phyloP scores from a whole-genome alignment of 1,140 invertebrate species.

The Ericerus pela region DNA sequence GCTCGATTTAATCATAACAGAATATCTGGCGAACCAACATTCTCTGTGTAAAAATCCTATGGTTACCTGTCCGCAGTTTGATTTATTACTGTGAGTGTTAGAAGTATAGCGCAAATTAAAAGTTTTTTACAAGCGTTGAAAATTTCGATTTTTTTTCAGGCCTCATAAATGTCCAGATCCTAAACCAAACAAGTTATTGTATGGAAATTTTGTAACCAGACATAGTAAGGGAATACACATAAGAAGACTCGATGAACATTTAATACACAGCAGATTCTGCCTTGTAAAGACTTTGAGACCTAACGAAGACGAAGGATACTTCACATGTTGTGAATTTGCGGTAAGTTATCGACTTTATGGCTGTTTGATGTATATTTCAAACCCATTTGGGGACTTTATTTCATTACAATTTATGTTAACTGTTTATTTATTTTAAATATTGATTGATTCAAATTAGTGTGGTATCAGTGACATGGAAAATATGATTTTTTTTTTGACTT shows the following conservation, averaged over 20 bases:
- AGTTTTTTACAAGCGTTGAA: conserved; percentile 6
- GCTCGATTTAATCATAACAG: conserved; percentile 83
- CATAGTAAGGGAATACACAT: conserved; percentile 39
- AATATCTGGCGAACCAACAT: conserved; percentile 90
- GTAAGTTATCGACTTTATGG: too few relatives aligned
- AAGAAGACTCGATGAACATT: conserved; percentile 52
- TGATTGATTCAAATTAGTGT: too few relatives aligned
- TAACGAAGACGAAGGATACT: conserved; percentile 57
- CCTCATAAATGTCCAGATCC: conserved; percentile 89
- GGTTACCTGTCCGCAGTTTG: conserved; percentile 79
- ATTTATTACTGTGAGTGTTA: conserved; percentile 56
- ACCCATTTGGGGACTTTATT: too few relatives aligned
- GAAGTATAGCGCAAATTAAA: neutral
- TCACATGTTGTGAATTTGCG: conserved; percentile 65
- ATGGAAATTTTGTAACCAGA: conserved; percentile 53
- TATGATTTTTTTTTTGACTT: too few relatives aligned
- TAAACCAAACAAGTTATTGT: conserved; percentile 48
- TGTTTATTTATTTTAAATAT: too few relatives aligned
- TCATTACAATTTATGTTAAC: too few relatives aligned
- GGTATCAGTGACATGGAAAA: too few relatives aligned
- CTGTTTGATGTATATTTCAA: too few relatives aligned
- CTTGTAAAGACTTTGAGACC: conserved; percentile 66
- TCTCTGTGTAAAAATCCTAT: conserved; percentile 84
- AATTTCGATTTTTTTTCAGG: conserved; percentile 32
- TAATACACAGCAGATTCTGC: conserved; percentile 78